phyloP scores from a whole-genome alignment of 2,888 invertebrate species.

The Anorthoa munda region DNA sequence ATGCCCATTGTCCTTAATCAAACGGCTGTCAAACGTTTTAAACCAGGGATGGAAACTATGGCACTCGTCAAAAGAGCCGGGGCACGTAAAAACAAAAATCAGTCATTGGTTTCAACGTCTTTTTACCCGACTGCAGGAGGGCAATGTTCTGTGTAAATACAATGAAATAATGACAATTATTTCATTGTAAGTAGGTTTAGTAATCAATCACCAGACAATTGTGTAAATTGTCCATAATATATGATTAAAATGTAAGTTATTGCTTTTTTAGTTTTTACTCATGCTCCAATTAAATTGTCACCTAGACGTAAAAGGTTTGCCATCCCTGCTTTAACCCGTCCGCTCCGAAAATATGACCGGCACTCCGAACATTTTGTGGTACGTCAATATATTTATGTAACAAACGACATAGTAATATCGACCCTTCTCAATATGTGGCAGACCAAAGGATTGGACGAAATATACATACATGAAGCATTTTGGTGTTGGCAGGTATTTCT shows the following conservation, averaged over 20 bases:
- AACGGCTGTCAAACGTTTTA: slow-evolving; percentile 49
- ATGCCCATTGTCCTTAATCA: slow-evolving; percentile 49
- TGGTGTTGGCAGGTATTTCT: slow-evolving; percentile 32
- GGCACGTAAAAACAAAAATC: neutral
- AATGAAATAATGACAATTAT: too few species aligned
- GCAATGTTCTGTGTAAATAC: too few species aligned
- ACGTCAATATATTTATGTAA: slow-evolving; percentile 62
- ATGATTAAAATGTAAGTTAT: neutral
- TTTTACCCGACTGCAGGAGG: too few species aligned
- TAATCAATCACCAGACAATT: neutral
- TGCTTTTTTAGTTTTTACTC: neutral
- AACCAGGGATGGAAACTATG: neutral
- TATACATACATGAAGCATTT: slow-evolving; percentile 44
- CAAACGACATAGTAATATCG: slow-evolving; percentile 58
- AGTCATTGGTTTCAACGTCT: neutral
- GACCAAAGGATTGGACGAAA: slow-evolving; percentile 51
- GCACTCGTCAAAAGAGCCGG: neutral
- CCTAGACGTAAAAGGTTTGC: slow-evolving; percentile 10
- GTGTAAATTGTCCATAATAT: neutral
- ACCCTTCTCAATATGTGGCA: slow-evolving; percentile 67
- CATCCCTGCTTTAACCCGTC: slow-evolving; percentile 37
- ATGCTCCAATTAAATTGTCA: slow-evolving; percentile 25
- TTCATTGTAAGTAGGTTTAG: neutral
- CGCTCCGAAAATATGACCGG: slow-evolving; percentile 60
- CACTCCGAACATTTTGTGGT: slow-evolving; percentile 43